Percentiles rank a stretch among this genome's conserved stretches.
phyloP scores from a whole-genome alignment of 1,140 invertebrate genomes.

The Hylaeus volcanicus region DNA sequence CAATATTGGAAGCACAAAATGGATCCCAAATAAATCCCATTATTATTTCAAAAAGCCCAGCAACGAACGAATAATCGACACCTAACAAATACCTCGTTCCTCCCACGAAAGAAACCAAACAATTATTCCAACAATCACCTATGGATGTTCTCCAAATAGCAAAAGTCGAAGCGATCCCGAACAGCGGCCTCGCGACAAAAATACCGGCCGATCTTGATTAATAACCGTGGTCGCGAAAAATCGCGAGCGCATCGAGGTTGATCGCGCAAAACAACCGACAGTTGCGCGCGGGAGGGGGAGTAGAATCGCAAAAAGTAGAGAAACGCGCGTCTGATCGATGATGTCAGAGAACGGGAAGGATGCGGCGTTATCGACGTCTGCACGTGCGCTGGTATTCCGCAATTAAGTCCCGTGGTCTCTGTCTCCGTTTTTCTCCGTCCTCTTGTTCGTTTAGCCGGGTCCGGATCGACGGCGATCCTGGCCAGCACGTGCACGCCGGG shows the following conservation, averaged over 20 bases:
- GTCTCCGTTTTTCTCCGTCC: constrained; percentile 1
- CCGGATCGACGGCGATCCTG: not conserved
- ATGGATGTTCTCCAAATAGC: not conserved
- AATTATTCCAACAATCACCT: not conserved
- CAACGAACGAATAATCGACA: too few species aligned
- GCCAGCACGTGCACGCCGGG: constrained; percentile 44
- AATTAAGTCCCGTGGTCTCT: constrained; percentile 48
- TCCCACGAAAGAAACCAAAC: too few species aligned
- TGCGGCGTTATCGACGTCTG: constrained; percentile 49
- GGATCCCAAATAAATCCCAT: too few species aligned
- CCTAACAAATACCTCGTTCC: too few species aligned
- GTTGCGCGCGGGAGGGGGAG: too few species aligned
- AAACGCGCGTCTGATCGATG: constrained; percentile 44
- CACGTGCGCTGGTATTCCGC: constrained; percentile 51
- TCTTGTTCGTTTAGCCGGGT: not conserved
- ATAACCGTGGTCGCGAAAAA: constrained; percentile 40
- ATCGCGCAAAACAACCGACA: not conserved
- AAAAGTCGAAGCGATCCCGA: too few species aligned
- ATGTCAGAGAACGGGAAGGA: constrained; percentile 47
- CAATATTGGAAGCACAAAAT: too few species aligned
- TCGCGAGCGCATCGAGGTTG: constrained; percentile 18
- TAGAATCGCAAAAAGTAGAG: constrained; percentile 28
- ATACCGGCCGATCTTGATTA: constrained; percentile 21
- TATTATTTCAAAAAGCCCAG: too few species aligned
- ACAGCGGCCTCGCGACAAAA: not conserved